These are phyloP conservation scores for Sisor rabdophorus DNA, from an alignment of 2,113 vertebrate species.

Conservation along the genomic window DNA sequence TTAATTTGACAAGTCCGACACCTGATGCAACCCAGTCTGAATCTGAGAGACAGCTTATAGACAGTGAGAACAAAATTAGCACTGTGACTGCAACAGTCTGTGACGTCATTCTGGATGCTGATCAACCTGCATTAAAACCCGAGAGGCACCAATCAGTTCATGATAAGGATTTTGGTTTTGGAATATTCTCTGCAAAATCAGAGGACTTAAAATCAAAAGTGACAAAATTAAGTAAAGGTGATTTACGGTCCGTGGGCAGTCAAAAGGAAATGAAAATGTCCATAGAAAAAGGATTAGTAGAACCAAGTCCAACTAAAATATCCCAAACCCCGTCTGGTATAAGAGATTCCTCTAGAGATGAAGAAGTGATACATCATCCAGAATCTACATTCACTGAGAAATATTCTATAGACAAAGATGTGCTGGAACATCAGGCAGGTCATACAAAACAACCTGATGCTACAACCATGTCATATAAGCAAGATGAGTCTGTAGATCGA, in stretches of 20 bases:
- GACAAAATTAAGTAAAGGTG: neutral
- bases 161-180: neutral
- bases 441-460: neutral
- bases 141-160: neutral
- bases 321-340: neutral
- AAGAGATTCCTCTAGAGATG: neutral
- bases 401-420: neutral
- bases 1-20: neutral
- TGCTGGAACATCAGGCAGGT: neutral
- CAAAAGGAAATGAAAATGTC: neutral
- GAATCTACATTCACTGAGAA: too few species aligned
- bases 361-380: neutral
- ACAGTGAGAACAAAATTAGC: neutral
- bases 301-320: neutral
- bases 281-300: neutral
- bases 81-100: slow-evolving; percentile 31
- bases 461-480: neutral
- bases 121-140: neutral
- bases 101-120: slow-evolving; percentile 38
- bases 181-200: neutral
- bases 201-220: neutral
- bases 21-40: neutral
- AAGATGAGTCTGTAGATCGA: neutral
- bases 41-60: neutral
- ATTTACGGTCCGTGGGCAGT: neutral